Conservation (phyloP, 2,797 vertebrate genomes). For the Neomorphus geoffroyi region DNA sequence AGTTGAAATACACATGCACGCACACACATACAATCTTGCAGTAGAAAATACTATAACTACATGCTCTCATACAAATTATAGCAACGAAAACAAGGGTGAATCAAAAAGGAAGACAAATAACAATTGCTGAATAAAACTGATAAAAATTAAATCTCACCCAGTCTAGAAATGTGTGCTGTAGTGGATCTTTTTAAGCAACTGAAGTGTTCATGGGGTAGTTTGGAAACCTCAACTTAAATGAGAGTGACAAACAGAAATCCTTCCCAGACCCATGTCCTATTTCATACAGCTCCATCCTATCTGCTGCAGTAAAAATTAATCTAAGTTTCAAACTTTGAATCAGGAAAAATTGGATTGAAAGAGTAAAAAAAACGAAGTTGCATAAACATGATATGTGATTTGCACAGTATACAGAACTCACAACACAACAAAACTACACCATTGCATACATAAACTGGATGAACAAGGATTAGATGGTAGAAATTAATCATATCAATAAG, state of each 20-base stretch:
- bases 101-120: not conserved
- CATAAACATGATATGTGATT: not conserved
- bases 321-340: not conserved
- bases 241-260: not conserved
- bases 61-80: not conserved
- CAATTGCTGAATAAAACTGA: not conserved
- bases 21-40: not conserved
- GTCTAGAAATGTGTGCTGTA: not conserved
- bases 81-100: not conserved
- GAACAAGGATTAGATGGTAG: not conserved
- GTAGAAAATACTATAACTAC: not conserved
- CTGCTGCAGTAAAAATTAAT: not conserved
- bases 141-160: not conserved
- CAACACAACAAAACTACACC: not conserved
- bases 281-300: not conserved
- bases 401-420: not conserved
- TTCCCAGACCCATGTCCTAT: not conserved
- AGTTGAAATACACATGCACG: not conserved
- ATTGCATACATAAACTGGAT: not conserved
- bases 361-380: not conserved
- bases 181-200: not conserved
- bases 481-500: not conserved
- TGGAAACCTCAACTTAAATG: not conserved
- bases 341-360: not conserved
- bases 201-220: not conserved